phyloP scores from a whole-genome alignment of 2,888 invertebrate genomes.

The Drosophila mayaguana region DNA sequence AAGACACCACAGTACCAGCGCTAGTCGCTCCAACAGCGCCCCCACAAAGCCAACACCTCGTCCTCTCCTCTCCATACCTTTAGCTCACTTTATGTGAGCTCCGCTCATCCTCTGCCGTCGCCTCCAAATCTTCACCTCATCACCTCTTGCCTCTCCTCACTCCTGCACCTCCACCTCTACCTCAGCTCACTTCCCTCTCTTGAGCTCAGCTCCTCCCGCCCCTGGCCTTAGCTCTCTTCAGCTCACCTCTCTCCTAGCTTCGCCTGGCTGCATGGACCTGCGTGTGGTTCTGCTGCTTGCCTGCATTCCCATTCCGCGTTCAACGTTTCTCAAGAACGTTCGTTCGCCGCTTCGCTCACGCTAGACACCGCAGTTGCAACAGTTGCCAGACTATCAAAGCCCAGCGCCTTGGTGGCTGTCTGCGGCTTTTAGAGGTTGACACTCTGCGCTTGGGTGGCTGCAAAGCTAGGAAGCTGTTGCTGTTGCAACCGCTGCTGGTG shows the following conservation, averaged over 20 bases:
- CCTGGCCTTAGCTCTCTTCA: neutral
- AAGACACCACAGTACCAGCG: constrained; percentile 43
- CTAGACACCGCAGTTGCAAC: constrained; percentile 26
- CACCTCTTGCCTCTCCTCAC: neutral
- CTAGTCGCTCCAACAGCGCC: constrained; percentile 6
- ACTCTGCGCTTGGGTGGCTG: constrained; percentile 73
- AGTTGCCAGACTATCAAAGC: constrained; percentile 31
- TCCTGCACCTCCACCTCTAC: neutral
- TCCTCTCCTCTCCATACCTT: neutral
- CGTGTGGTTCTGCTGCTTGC: constrained; percentile 78
- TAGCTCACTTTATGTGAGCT: neutral
- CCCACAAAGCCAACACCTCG: constrained; percentile 6
- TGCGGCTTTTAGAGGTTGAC: constrained; percentile 60
- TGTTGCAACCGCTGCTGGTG: constrained; percentile 22
- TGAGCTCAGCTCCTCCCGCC: neutral
- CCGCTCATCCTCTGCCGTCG: neutral
- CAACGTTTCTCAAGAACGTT: constrained; percentile 69
- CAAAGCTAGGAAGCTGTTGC: constrained; percentile 47
- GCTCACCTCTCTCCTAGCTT: constrained; percentile 27
- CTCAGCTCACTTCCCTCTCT: neutral
- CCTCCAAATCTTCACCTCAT: neutral
- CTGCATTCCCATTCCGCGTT: constrained; percentile 64
- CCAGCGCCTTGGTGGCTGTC: constrained; percentile 21
- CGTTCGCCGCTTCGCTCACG: constrained; percentile 61
- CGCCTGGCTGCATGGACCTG: constrained; percentile 67